Evolutionary conservation across 2,888 invertebrate species (phyloP).

Genomic region (Nomada fabriciana): DNA sequence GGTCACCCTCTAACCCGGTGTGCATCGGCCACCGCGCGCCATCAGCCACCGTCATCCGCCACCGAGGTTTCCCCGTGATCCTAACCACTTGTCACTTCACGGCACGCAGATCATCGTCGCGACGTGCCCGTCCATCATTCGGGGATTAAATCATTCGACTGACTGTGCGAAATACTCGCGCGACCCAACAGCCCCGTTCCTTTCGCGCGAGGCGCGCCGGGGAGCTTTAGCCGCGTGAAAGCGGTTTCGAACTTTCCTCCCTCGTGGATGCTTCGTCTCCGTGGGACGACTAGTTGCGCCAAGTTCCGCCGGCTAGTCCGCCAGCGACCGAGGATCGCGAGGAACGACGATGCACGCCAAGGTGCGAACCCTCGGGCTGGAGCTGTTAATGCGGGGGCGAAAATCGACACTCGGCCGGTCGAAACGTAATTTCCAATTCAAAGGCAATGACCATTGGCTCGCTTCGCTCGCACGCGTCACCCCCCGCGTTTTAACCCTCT

Average conservation of each 20-base stretch:
- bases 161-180: slow-evolving; percentile 68
- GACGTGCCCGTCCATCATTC: slow-evolving; percentile 83
- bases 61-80: slow-evolving; percentile 81
- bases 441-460: slow-evolving; percentile 80
- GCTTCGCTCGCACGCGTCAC: slow-evolving; percentile 27
- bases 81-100: slow-evolving; percentile 84
- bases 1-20: slow-evolving; percentile 35
- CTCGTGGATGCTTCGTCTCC: not conserved
- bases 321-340: not conserved
- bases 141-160: slow-evolving; percentile 83
- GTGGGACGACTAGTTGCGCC: not conserved
- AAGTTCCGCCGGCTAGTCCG: not conserved
- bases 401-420: slow-evolving; percentile 81
- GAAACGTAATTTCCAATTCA: slow-evolving; percentile 83
- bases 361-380: slow-evolving; percentile 18
- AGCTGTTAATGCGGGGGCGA: slow-evolving; percentile 53
- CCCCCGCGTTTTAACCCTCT: slow-evolving; percentile 4
- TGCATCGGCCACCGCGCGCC: slow-evolving; percentile 51
- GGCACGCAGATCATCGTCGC: slow-evolving; percentile 83
- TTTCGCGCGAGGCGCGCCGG: slow-evolving; percentile 24
- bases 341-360: not conserved
- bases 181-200: slow-evolving; percentile 34
- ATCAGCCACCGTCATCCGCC: slow-evolving; percentile 65
- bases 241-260: slow-evolving; percentile 3
- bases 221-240: not conserved